Evolutionary conservation across 2,113 vertebrate genomes (phyloP).

Genomic region (Ivindomyrus marchei): DNA sequence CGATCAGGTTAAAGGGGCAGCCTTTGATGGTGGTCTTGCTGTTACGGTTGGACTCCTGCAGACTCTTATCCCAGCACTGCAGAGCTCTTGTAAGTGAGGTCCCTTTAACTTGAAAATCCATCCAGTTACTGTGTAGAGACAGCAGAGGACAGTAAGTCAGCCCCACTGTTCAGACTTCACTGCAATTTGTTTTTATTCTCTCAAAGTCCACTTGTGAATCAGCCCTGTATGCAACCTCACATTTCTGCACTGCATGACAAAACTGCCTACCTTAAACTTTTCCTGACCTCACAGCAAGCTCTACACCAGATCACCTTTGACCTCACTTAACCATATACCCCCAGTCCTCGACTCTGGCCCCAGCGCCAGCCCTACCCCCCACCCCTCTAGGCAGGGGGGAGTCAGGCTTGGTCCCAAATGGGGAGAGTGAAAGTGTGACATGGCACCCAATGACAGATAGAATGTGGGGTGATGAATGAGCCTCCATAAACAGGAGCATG

Average conservation of each 20-base stretch:
- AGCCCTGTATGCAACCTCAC: background rate
- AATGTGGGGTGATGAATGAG: constrained; percentile 49
- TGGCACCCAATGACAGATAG: constrained; percentile 48
- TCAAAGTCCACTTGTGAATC: constrained; percentile 11
- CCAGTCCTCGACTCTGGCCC: constrained; percentile 22
- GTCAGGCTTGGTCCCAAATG: background rate
- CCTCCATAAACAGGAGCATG: constrained; percentile 40
- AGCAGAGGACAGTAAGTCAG: background rate
- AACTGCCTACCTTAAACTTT: constrained; percentile 19
- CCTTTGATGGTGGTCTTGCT: constrained; percentile 59
- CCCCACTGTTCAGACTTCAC: background rate
- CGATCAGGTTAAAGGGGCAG: constrained; percentile 68
- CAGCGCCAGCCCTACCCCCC: background rate
- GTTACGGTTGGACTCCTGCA: constrained; percentile 61
- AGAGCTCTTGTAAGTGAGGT: constrained; percentile 63
- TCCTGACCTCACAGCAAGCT: background rate
- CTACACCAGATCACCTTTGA: constrained; percentile 6
- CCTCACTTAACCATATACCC: constrained; percentile 20
- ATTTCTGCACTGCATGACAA: constrained; percentile 13
- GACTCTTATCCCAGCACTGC: constrained; percentile 72
- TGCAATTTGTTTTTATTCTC: background rate
- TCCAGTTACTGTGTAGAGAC: constrained; percentile 58
- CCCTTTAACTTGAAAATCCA: constrained; percentile 66
- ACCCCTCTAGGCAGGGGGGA: background rate
- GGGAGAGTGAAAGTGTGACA: constrained; percentile 48